Conservation (phyloP, 2,113 vertebrate species). For the Tangachromis dhanisi region DNA sequence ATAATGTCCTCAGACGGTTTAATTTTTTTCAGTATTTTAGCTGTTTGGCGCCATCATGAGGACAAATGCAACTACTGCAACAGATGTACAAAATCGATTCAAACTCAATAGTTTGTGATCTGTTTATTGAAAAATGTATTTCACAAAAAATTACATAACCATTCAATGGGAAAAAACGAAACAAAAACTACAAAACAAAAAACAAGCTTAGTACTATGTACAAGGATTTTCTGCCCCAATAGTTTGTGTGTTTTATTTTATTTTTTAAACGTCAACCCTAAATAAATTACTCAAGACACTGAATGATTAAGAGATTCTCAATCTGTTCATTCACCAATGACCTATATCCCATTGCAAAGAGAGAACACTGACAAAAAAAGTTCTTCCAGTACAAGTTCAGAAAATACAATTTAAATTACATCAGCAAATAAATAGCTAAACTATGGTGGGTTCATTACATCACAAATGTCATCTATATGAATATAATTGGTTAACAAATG, state of each 20-base stretch:
- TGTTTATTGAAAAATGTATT: slow-evolving; percentile 54
- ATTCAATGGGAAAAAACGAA: not conserved
- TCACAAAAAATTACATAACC: slow-evolving; percentile 36
- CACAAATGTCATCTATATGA: not conserved
- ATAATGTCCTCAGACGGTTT: not conserved
- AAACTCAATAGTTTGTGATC: not conserved
- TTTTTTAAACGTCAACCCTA: not conserved
- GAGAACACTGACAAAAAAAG: not conserved
- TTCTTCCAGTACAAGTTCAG: not conserved
- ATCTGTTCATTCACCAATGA: not conserved
- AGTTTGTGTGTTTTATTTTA: not conserved
- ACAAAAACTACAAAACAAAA: not conserved
- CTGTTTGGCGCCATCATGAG: slow-evolving; percentile 37
- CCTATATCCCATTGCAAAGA: not conserved
- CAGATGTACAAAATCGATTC: rapidly evolving
- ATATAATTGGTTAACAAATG: not conserved
- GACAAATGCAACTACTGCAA: not conserved
- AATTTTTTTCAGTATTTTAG: not conserved
- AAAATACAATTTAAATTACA: slow-evolving; percentile 2
- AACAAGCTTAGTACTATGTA: slow-evolving; percentile 2
- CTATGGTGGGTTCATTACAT: not conserved
- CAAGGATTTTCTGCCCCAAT: not conserved
- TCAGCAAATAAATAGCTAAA: slow-evolving; percentile 33
- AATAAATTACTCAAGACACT: not conserved
- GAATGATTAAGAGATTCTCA: not conserved